A percentile compares a stretch with the other conserved stretches of the same genome.
Conservation (phyloP, 2,797 vertebrate genomes). For the Aselliscus stoliczkanus region DNA sequence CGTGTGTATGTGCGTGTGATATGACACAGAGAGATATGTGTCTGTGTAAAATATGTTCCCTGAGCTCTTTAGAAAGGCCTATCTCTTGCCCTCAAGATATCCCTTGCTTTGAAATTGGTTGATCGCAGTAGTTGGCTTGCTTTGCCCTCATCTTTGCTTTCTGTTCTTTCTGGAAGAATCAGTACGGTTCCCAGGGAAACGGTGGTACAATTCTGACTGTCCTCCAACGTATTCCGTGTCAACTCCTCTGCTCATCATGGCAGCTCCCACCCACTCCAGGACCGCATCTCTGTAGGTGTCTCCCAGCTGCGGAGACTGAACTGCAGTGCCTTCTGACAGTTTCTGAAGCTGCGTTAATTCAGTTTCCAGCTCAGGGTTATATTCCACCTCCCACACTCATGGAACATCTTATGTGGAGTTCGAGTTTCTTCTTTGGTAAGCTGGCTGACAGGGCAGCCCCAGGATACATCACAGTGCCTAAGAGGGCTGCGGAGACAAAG, state of each 20-base stretch:
- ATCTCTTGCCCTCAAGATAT: neutral
- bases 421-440: neutral
- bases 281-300: constrained; percentile 48
- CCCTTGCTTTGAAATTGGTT: constrained; percentile 14
- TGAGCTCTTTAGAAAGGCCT: neutral
- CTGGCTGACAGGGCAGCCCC: neutral
- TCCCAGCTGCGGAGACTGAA: constrained; percentile 59
- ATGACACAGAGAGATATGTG: rapidly evolving
- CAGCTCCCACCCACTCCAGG: constrained; percentile 32
- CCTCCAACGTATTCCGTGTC: constrained; percentile 53
- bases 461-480: neutral
- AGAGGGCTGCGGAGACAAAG: neutral
- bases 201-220: constrained; percentile 49
- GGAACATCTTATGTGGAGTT: neutral
- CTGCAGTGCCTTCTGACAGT: constrained; percentile 54
- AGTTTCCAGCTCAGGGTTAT: constrained; percentile 24
- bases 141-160: neutral
- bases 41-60: neutral
- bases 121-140: neutral
- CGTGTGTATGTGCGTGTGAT: neutral
- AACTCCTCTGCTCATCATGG: constrained; percentile 37
- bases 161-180: constrained; percentile 60
- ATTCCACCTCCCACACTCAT: neutral
- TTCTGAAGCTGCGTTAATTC: constrained; percentile 48
- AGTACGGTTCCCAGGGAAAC: constrained; percentile 71